These are phyloP conservation scores for Phyllostomus hastatus DNA, from an alignment of 2,113 vertebrate species.

Conservation along the genomic window DNA sequence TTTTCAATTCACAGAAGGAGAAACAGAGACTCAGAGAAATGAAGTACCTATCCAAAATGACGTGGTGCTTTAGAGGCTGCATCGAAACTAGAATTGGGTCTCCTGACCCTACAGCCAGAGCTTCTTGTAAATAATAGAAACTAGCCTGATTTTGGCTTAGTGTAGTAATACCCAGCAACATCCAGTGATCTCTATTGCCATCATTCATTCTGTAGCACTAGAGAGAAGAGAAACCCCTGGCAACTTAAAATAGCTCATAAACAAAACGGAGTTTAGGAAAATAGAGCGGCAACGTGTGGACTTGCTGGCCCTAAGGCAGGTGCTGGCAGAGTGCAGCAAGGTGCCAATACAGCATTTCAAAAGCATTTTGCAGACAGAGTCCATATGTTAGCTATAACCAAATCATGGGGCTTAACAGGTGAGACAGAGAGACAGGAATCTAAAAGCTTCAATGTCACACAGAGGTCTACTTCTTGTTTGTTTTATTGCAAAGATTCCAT, in stretches of 20 bases:
- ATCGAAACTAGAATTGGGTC: neutral
- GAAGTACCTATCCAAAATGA: neutral
- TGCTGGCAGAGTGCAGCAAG: constrained; percentile 17
- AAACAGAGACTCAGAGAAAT: neutral
- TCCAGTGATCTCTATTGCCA: neutral
- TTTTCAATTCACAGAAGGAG: neutral
- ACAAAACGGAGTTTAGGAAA: constrained; percentile 37
- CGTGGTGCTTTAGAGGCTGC: neutral
- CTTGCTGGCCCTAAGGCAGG: neutral
- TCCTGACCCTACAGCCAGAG: neutral
- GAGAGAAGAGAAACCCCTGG: neutral
- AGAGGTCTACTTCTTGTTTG: neutral
- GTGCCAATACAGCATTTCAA: constrained; percentile 23
- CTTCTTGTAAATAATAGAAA: neutral
- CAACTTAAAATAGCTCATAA: neutral
- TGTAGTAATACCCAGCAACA: neutral
- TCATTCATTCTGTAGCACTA: neutral
- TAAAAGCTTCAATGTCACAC: constrained; percentile 4
- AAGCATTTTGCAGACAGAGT: constrained; percentile 32
- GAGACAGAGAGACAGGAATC: neutral
- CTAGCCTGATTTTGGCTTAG: neutral
- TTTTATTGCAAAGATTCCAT: neutral
- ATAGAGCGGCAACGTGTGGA: neutral
- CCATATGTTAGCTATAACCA: constrained; percentile 43
- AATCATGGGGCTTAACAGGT: constrained; percentile 31